Conservation (phyloP, 2,888 invertebrate species). For the Polyommatus icarus region DNA sequence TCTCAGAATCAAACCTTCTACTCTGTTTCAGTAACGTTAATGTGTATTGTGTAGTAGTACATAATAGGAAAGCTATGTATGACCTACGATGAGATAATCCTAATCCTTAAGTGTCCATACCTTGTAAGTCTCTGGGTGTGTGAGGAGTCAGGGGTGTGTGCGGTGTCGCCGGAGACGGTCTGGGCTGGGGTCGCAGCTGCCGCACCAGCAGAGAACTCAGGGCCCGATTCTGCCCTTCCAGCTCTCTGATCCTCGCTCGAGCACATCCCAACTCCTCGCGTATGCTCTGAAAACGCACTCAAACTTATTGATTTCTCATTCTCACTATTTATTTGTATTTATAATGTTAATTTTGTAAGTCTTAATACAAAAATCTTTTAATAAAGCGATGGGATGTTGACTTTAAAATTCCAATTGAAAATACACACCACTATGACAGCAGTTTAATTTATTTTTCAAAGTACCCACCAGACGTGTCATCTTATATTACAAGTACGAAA, state of each 20-base stretch:
- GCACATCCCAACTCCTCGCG: slow-evolving; percentile 88
- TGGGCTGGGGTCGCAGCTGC: slow-evolving; percentile 77
- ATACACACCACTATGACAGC: background rate
- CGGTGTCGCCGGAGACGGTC: slow-evolving; percentile 78
- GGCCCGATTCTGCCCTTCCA: slow-evolving; percentile 89
- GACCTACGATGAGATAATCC: too few relatives aligned
- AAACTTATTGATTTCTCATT: background rate
- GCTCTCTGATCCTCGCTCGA: slow-evolving; percentile 86
- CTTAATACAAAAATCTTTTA: background rate
- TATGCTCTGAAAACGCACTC: slow-evolving; percentile 79
- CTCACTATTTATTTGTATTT: too few relatives aligned
- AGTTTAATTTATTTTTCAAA: background rate
- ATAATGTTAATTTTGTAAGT: too few relatives aligned
- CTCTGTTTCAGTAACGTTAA: background rate
- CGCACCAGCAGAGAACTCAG: slow-evolving; percentile 85
- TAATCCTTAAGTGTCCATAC: slow-evolving; percentile 39
- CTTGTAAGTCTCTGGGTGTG: slow-evolving; percentile 58
- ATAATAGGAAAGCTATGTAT: too few relatives aligned
- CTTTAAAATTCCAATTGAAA: too few relatives aligned
- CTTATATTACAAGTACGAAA: background rate
- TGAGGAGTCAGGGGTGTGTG: slow-evolving; percentile 67
- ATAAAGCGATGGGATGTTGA: background rate
- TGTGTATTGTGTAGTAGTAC: too few relatives aligned
- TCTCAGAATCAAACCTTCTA: too few relatives aligned
- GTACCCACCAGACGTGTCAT: background rate